phyloP scores from a whole-genome alignment of 2,888 invertebrate species.

The Azorinus chamasolen region DNA sequence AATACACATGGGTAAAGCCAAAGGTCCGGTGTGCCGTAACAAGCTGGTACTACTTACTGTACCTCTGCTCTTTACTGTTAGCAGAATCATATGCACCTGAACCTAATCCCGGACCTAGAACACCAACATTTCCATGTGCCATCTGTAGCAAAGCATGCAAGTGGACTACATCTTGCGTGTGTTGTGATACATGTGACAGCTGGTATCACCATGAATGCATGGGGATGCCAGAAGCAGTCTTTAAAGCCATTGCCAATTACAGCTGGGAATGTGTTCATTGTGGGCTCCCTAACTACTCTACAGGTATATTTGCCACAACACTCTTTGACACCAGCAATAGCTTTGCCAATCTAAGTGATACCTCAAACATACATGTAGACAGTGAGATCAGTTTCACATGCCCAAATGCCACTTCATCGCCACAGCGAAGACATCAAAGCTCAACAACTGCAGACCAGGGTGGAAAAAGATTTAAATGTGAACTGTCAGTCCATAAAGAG shows the following conservation, averaged over 20 bases:
- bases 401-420: too few species aligned
- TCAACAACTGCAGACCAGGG: too few species aligned
- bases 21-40: slow-evolving; percentile 28
- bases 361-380: too few species aligned
- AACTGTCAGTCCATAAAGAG: too few species aligned
- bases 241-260: slow-evolving; percentile 24
- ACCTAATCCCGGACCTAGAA: slow-evolving; percentile 36
- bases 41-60: slow-evolving; percentile 26
- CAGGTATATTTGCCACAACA: slow-evolving; percentile 22
- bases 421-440: too few species aligned
- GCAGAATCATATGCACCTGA: slow-evolving; percentile 25
- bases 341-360: background rate
- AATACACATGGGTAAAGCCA: too few species aligned
- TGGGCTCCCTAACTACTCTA: slow-evolving; percentile 38
- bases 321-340: slow-evolving; percentile 29
- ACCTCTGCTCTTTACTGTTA: slow-evolving; percentile 26
- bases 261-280: slow-evolving; percentile 44
- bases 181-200: slow-evolving; percentile 36
- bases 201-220: slow-evolving; percentile 48
- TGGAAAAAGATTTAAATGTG: too few species aligned
- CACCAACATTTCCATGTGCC: slow-evolving; percentile 23
- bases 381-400: too few species aligned
- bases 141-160: slow-evolving; percentile 24
- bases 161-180: slow-evolving; percentile 23
- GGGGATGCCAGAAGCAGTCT: slow-evolving; percentile 37